Evolutionary conservation across 2,888 invertebrate species (phyloP).

Genomic region (Eristalis intricaria): DNA sequence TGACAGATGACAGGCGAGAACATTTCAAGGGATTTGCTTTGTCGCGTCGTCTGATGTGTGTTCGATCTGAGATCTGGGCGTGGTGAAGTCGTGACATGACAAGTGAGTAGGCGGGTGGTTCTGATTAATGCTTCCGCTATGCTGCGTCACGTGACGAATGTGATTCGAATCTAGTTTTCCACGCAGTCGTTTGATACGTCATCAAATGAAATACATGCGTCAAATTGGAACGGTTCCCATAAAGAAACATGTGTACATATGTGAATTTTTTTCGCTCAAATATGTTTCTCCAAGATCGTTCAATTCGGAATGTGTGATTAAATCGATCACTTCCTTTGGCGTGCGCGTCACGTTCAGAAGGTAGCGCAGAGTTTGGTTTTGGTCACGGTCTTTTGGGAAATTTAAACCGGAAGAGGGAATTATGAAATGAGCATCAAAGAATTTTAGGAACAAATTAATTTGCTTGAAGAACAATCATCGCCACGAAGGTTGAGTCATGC

Average conservation of each 20-base stretch:
- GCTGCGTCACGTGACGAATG: background rate
- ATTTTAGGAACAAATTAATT: no score
- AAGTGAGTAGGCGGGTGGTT: background rate
- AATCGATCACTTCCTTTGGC: background rate
- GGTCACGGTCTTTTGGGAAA: no score
- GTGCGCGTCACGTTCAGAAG: background rate
- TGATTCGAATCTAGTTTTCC: background rate
- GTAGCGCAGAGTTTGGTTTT: no score
- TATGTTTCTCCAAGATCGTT: no score
- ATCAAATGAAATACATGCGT: background rate
- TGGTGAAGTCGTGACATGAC: background rate
- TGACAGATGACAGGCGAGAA: conserved; percentile 30
- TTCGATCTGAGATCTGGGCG: background rate
- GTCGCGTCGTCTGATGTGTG: background rate
- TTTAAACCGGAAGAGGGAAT: no score
- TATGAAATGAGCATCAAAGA: no score
- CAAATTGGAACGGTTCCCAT: background rate
- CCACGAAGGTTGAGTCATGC: no score
- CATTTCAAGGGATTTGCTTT: background rate
- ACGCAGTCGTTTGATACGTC: background rate
- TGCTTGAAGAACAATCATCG: no score
- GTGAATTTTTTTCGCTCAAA: no score
- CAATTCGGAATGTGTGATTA: no score
- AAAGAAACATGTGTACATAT: no score
- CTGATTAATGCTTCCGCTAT: background rate